Evolutionary conservation across 2,797 vertebrate species (phyloP).

Genomic region (Tangara arthus): DNA sequence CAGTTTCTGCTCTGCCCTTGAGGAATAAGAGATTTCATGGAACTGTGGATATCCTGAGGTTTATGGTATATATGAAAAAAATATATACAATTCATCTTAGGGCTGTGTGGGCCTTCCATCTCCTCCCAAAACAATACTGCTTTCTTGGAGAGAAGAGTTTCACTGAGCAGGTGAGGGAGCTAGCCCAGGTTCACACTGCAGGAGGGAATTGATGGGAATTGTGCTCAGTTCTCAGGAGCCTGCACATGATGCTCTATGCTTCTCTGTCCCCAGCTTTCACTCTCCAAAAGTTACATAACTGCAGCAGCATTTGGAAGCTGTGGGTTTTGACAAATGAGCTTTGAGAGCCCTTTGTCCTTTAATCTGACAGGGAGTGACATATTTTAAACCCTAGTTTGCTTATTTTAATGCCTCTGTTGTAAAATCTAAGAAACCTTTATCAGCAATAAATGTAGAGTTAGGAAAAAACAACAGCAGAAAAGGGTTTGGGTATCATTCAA

Average conservation of each 20-base stretch:
- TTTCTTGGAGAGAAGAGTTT: neutral
- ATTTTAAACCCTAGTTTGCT: neutral
- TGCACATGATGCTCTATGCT: rapidly evolving
- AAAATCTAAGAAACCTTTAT: neutral
- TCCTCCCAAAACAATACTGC: neutral
- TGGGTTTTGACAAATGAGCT: neutral
- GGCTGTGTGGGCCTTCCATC: neutral
- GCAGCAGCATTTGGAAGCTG: neutral
- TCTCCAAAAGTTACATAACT: neutral
- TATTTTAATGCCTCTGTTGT: neutral
- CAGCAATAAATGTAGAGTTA: neutral
- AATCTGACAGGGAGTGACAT: neutral
- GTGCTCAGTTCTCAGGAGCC: neutral
- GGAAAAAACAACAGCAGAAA: neutral
- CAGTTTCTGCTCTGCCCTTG: neutral
- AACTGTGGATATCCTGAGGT: neutral
- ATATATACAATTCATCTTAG: neutral
- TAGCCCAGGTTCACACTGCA: neutral
- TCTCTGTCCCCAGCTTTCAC: neutral
- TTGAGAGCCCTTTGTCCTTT: neutral
- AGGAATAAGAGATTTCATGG: neutral
- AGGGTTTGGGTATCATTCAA: neutral
- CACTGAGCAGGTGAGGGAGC: neutral
- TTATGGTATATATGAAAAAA: neutral
- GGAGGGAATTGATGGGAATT: neutral